Conservation (phyloP, 2,797 vertebrate genomes). For the Betta splendens region DNA sequence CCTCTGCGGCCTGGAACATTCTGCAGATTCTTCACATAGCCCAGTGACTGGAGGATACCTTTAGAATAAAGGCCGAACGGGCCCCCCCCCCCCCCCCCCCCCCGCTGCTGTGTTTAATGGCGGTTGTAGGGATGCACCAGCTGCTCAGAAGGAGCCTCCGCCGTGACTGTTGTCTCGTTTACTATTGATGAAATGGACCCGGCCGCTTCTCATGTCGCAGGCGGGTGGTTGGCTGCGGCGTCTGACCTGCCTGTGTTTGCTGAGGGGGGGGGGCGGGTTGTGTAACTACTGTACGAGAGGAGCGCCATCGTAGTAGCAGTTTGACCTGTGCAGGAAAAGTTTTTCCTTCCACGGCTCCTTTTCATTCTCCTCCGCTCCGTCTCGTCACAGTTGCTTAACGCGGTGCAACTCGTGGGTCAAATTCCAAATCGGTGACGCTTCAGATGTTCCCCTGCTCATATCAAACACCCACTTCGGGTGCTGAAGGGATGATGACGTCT, state of each 20-base stretch:
- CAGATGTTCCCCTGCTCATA: slow-evolving; percentile 22
- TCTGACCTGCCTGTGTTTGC: slow-evolving; percentile 68
- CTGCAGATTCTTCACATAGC: slow-evolving; percentile 74
- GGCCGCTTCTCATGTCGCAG: slow-evolving; percentile 36
- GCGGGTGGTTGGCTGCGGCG: slow-evolving; percentile 45
- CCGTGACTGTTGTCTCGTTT: slow-evolving; percentile 35
- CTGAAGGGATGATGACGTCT: slow-evolving; percentile 31
- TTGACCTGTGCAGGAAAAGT: slow-evolving; percentile 30
- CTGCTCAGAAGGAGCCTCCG: slow-evolving; percentile 24
- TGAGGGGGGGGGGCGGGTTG: slow-evolving; percentile 51
- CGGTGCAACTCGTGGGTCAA: slow-evolving; percentile 10
- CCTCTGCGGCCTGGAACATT: slow-evolving; percentile 66
- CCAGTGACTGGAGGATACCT: slow-evolving; percentile 55
- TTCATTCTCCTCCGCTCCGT: neutral
- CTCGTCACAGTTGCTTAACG: slow-evolving; percentile 7
- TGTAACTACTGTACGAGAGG: slow-evolving; percentile 74
- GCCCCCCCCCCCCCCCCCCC: slow-evolving; percentile 10
- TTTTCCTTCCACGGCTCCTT: slow-evolving; percentile 19
- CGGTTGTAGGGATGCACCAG: slow-evolving; percentile 28
- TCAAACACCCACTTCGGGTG: slow-evolving; percentile 22
- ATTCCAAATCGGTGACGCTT: slow-evolving; percentile 24
- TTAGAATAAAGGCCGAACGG: slow-evolving; percentile 57
- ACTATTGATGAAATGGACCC: slow-evolving; percentile 47
- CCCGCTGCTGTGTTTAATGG: slow-evolving; percentile 15
- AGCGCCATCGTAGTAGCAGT: slow-evolving; percentile 37